Conservation (phyloP, 2,888 invertebrate species). For the Hylaea fasciaria region DNA sequence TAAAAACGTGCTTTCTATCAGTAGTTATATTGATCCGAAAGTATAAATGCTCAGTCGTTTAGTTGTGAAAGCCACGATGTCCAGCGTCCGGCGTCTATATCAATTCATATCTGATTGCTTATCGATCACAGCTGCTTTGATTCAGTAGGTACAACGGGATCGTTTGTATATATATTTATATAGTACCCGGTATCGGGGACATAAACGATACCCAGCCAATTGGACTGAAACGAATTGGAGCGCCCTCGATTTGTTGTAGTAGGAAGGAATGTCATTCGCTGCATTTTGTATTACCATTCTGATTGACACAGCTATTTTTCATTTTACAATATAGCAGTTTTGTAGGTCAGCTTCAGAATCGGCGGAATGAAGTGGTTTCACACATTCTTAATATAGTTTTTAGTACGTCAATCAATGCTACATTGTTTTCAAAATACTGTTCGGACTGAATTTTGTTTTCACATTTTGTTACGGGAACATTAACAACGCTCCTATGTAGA, state of each 20-base stretch:
- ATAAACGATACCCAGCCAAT: conserved; percentile 82
- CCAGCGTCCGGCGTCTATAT: conserved; percentile 31
- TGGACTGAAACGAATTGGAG: conserved; percentile 84
- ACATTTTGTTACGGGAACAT: background rate
- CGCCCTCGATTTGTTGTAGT: conserved; percentile 79
- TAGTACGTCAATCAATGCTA: conserved; percentile 20
- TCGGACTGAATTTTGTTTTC: too few species aligned
- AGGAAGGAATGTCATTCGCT: conserved; percentile 73
- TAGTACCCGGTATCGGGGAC: conserved; percentile 71
- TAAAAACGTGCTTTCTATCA: too few species aligned
- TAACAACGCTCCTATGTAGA: conserved; percentile 16
- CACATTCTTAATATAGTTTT: conserved; percentile 8
- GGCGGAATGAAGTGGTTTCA: conserved; percentile 1
- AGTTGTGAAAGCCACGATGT: conserved; percentile 16
- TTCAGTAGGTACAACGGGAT: conserved; percentile 59
- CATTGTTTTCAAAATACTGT: conserved; percentile 15
- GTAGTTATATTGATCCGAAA: background rate
- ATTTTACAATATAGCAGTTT: conserved; percentile 42
- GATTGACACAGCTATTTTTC: conserved; percentile 55
- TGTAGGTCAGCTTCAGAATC: conserved; percentile 29
- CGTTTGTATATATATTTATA: conserved; percentile 57
- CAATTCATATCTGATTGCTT: conserved; percentile 52
- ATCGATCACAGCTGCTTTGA: conserved; percentile 67
- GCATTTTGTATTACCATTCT: conserved; percentile 74
- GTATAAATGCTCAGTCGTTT: conserved; percentile 17